Conservation (phyloP, 1,140 invertebrate genomes). For the Macrobrachium nipponense region DNA sequence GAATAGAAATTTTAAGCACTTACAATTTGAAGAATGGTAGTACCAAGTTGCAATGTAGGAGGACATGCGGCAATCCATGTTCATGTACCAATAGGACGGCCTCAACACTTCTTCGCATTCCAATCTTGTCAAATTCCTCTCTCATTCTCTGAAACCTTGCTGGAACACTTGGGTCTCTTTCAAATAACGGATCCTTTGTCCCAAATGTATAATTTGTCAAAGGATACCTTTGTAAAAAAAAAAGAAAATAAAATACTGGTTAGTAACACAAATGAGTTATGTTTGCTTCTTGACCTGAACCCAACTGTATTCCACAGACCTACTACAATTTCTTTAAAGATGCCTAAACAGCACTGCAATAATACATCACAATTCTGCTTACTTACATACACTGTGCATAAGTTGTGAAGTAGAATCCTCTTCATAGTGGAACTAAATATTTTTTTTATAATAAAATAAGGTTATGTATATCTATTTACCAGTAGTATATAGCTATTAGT, state of each 20-base stretch:
- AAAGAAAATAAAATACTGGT: neutral
- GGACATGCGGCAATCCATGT: slow-evolving; percentile 96
- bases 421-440: too few relatives aligned
- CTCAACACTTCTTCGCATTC: slow-evolving; percentile 96
- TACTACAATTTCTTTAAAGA: too few relatives aligned
- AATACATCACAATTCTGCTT: too few relatives aligned
- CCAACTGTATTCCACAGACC: too few relatives aligned
- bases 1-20: slow-evolving; percentile 66
- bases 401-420: too few relatives aligned
- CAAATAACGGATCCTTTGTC: slow-evolving; percentile 98
- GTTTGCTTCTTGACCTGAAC: too few relatives aligned
- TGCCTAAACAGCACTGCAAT: too few relatives aligned
- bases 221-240: slow-evolving; percentile 77
- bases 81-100: slow-evolving; percentile 98
- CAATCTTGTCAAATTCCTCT: slow-evolving; percentile 98
- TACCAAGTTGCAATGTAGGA: slow-evolving; percentile 96
- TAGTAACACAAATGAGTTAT: too few relatives aligned
- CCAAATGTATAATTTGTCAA: slow-evolving; percentile 99
- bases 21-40: slow-evolving; percentile 99
- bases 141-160: slow-evolving; percentile 98
- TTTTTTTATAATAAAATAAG: too few relatives aligned
- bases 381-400: too few relatives aligned
- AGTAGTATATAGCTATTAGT: too few relatives aligned
- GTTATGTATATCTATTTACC: too few relatives aligned
- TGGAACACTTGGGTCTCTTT: slow-evolving; percentile 98